A percentile compares a stretch with the other conserved stretches of the same genome.
Evolutionary conservation across 2,113 vertebrate species (phyloP).

Genomic region (Ploceus nigricollis): DNA sequence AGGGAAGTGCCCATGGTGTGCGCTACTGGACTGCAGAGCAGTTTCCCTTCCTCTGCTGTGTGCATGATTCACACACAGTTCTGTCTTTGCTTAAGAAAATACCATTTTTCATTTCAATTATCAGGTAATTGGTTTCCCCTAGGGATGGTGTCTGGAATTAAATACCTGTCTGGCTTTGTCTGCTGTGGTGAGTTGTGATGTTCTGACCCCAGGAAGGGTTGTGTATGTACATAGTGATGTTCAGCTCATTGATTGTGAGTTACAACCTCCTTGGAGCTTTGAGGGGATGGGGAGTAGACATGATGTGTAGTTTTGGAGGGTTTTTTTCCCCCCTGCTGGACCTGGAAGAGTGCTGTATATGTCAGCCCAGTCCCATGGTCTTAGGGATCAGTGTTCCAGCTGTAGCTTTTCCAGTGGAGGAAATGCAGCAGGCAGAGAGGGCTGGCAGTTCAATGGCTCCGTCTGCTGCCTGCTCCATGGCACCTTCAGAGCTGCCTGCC

Average conservation of each 20-base stretch:
- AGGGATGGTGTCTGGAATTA: neutral
- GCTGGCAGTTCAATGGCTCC: rapidly evolving
- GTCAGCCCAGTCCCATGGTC: neutral
- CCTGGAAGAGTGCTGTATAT: neutral
- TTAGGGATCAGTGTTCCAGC: neutral
- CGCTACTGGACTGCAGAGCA: neutral
- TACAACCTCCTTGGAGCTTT: neutral
- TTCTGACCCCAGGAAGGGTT: neutral
- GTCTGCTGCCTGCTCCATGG: neutral
- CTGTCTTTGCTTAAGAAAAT: neutral
- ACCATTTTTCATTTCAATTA: neutral
- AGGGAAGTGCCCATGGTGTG: rapidly evolving
- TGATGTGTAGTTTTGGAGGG: neutral
- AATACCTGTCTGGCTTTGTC: neutral
- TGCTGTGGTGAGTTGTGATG: neutral
- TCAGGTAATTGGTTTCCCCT: neutral
- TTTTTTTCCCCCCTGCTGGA: rapidly evolving
- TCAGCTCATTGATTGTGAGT: neutral
- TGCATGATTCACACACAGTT: neutral
- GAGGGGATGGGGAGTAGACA: no score
- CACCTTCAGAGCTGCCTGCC: neutral
- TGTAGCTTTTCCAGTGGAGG: neutral
- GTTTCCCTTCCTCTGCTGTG: rapidly evolving
- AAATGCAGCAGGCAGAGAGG: neutral
- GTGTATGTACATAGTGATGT: rapidly evolving